phyloP scores from a whole-genome alignment of 1,140 invertebrate species.

The Dinothrombium tinctorium region DNA sequence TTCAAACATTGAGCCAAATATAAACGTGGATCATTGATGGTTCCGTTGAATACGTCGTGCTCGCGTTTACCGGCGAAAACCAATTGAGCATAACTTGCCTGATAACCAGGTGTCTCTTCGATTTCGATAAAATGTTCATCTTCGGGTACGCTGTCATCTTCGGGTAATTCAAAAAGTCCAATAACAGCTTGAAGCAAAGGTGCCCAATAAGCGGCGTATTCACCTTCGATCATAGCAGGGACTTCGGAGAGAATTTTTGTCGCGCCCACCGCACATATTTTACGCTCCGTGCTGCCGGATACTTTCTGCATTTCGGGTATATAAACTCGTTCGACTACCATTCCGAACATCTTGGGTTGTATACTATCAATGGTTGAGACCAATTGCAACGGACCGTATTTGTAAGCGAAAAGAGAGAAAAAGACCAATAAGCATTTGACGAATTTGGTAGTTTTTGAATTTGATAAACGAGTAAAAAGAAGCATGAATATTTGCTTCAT shows the following conservation, averaged over 20 bases:
- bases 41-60: conserved; percentile 41
- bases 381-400: conserved; percentile 42
- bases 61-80: conserved; percentile 48
- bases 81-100: conserved; percentile 65
- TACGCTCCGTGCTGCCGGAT: conserved; percentile 48
- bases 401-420: conserved; percentile 55
- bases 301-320: conserved; percentile 66
- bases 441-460: conserved; percentile 81
- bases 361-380: conserved; percentile 58
- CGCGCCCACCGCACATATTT: conserved; percentile 67
- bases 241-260: conserved; percentile 58
- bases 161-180: conserved; percentile 62
- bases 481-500: conserved; percentile 70
- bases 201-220: conserved; percentile 37
- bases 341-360: conserved; percentile 72
- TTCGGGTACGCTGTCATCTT: conserved; percentile 45
- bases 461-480: conserved; percentile 68
- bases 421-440: conserved; percentile 65
- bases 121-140: conserved; percentile 69
- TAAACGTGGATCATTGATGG: conserved; percentile 37
- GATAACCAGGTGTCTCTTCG: conserved; percentile 60
- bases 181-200: conserved; percentile 42
- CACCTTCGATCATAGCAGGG: conserved; percentile 33
- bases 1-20: conserved; percentile 43
- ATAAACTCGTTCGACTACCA: conserved; percentile 70